phyloP scores from a whole-genome alignment of 2,888 invertebrate species.

The Polymixis flavicincta region DNA sequence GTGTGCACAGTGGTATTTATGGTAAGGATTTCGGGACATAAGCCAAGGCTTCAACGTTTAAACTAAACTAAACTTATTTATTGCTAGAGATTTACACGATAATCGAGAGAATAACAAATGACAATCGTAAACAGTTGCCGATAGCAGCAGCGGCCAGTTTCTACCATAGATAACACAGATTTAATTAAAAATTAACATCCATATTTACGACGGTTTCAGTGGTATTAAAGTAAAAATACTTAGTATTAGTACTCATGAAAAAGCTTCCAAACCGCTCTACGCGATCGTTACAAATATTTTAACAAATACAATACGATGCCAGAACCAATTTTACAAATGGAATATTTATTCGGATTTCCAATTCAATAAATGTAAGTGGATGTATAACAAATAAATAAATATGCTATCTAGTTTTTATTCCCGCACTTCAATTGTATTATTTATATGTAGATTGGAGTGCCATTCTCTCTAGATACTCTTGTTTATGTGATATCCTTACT shows the following conservation, averaged over 20 bases:
- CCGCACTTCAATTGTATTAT: constrained; percentile 13
- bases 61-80: background rate
- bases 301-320: constrained; percentile 19
- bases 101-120: too few species aligned
- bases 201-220: constrained; percentile 1
- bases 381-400: constrained; percentile 9
- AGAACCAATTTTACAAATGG: constrained; percentile 41
- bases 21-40: background rate
- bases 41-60: background rate
- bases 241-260: background rate
- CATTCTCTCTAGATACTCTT: background rate
- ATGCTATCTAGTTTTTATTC: constrained; percentile 7
- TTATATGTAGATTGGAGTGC: background rate
- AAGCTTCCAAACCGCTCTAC: background rate
- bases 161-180: background rate
- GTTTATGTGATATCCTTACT: too few species aligned
- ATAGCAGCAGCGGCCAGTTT: background rate
- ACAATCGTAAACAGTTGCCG: background rate
- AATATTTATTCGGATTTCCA: constrained; percentile 32
- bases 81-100: too few species aligned
- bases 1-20: background rate
- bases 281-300: constrained; percentile 26
- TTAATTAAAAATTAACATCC: background rate
- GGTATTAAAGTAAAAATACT: constrained; percentile 18
- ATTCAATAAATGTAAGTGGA: constrained; percentile 22